Evolutionary conservation across 1,140 invertebrate genomes (phyloP), one percentile per base, ranked within the genome.

Genomic region (Bilobella aurantiaca): DNA sequence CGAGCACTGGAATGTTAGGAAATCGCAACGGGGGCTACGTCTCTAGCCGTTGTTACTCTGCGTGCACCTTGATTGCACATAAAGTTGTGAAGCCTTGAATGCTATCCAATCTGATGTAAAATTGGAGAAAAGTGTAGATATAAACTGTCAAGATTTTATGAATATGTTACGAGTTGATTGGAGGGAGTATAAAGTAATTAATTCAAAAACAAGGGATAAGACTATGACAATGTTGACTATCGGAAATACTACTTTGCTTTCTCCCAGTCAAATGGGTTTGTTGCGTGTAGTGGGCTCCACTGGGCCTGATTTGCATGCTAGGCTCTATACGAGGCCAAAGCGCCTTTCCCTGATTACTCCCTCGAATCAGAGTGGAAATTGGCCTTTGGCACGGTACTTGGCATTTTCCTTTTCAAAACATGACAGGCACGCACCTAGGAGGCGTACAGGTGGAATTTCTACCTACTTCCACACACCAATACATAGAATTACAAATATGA

Each of bases 321-420:
- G 18, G n/a, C n/a, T 42, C 8, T 42, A 42, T 42, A 42, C 34
- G 34, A 42, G 34, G 34, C 37, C 37, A 16, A 16, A 53, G 12
- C 12, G 5, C 23, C 25, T 23, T 42, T 42, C n/a, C 37, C n/a
- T 12, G 37, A 42, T 12, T 42, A 42, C n/a, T 42, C n/a, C n/a
- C 37, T 42, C n/a, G n/a, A 42, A 34, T 59, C 31, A 29, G 5
- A 8, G 32, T 31, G 58, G 58, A 59, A 59, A 59, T 59, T 59
- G 58, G 25, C 31, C 58, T 30, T 3, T 30, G 29, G 28, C 58
- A 59, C 58, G 31, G 23, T 29, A n/a, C n/a, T n/a, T n/a, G n/a
- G n/a, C n/a, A n/a, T n/a, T n/a, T n/a, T n/a, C n/a, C n/a, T n/a
- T n/a, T n/a, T n/a, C n/a, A n/a, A n/a, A n/a, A n/a, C n/a, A n/a